phyloP scores from a whole-genome alignment of 2,888 invertebrate genomes.

The Epinotia bilunana region DNA sequence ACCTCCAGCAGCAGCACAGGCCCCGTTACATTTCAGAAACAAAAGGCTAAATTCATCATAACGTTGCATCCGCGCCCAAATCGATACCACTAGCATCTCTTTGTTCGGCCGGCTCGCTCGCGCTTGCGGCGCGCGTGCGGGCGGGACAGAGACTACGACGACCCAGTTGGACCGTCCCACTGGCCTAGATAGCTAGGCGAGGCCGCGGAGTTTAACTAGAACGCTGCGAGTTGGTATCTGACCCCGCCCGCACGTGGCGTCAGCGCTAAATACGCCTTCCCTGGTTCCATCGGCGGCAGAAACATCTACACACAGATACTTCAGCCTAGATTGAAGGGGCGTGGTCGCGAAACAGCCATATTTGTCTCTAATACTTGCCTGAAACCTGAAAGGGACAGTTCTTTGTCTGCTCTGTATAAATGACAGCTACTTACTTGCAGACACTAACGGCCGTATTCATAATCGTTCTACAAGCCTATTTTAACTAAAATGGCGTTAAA shows the following conservation, averaged over 20 bases:
- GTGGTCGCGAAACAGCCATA: background rate
- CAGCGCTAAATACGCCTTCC: conserved; percentile 28
- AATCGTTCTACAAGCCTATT: too few relatives aligned
- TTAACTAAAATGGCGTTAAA: too few relatives aligned
- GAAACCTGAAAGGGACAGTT: background rate
- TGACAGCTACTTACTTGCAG: background rate
- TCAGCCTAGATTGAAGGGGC: background rate
- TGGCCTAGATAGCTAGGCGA: conserved; percentile 41
- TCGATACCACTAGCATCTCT: conserved; percentile 43
- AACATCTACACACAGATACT: background rate
- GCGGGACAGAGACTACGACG: conserved; percentile 25
- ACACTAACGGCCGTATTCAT: too few relatives aligned
- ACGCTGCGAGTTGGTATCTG: conserved; percentile 36
- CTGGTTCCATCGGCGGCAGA: conserved; percentile 1
- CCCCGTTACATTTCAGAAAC: conserved; percentile 17
- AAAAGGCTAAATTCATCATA: conserved; percentile 38
- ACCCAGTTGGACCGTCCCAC: conserved; percentile 37
- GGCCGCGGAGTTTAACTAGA: conserved; percentile 38
- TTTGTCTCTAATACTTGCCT: background rate
- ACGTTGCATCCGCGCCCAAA: conserved; percentile 39
- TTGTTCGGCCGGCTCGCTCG: conserved; percentile 32
- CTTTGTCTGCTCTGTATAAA: background rate
- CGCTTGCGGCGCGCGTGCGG: background rate
- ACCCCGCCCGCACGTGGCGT: conserved; percentile 30
- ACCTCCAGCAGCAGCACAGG: background rate